Evolutionary conservation across 2,797 vertebrate species (phyloP).

Genomic region (Serranus cabrilla): DNA sequence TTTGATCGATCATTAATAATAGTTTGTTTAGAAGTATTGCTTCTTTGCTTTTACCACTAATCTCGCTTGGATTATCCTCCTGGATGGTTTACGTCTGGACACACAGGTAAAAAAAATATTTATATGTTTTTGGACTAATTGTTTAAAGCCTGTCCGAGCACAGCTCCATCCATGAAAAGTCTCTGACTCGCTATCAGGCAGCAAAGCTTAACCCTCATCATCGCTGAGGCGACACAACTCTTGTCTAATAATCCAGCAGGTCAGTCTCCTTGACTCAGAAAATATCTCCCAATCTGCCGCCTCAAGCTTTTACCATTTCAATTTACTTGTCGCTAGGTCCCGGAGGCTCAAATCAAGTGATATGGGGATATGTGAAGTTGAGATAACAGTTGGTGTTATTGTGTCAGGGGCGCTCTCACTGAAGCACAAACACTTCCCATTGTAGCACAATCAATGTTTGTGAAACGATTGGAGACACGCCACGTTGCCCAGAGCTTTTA

Average conservation of each 20-base stretch:
- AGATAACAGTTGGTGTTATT: constrained; percentile 43
- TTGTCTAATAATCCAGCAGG: constrained; percentile 62
- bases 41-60: constrained; percentile 18
- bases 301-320: constrained; percentile 38
- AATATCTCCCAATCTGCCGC: constrained; percentile 47
- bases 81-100: constrained; percentile 77
- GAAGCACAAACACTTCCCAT: constrained; percentile 33
- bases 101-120: constrained; percentile 75
- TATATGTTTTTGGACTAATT: constrained; percentile 20
- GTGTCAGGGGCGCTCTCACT: constrained; percentile 11
- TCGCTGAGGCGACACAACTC: constrained; percentile 44
- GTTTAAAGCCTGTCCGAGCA: constrained; percentile 21
- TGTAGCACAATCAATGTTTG: constrained; percentile 38
- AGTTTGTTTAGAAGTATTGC: constrained; percentile 76
- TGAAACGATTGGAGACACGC: constrained; percentile 35
- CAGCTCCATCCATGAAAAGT: constrained; percentile 23
- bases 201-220: constrained; percentile 60
- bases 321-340: constrained; percentile 34
- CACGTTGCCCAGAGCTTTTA: constrained; percentile 64
- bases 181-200: constrained; percentile 37
- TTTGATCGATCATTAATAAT: constrained; percentile 56
- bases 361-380: constrained; percentile 59
- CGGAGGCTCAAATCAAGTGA: constrained; percentile 33
- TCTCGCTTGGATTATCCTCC: constrained; percentile 78
- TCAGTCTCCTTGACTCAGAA: constrained; percentile 54